phyloP scores from a whole-genome alignment of 2,888 invertebrate genomes.

The Thera britannica region DNA sequence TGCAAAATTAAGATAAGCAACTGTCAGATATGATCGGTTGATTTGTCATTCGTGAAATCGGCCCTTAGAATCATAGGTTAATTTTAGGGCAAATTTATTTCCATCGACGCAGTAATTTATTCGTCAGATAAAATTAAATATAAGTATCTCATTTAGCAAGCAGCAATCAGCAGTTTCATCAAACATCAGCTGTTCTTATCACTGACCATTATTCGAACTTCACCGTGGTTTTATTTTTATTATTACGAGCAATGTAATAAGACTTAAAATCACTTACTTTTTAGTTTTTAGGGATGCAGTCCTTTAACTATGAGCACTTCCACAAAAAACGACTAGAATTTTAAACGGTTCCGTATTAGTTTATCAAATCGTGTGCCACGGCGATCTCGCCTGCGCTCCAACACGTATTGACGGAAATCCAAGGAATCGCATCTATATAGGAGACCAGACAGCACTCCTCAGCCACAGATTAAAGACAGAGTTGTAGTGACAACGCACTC shows the following conservation, averaged over 20 bases:
- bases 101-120: no score
- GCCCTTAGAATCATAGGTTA: no score
- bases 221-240: not conserved
- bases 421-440: conserved; percentile 48
- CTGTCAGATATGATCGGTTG: no score
- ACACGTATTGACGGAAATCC: conserved; percentile 58
- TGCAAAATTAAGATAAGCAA: no score
- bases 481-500: conserved; percentile 29
- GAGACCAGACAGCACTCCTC: conserved; percentile 40
- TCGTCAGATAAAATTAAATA: no score
- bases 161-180: no score
- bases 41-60: no score
- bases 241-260: not conserved
- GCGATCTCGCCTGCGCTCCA: conserved; percentile 59
- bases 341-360: conserved; percentile 22
- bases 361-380: conserved; percentile 53
- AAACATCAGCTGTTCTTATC: not conserved
- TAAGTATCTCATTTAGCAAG: no score
- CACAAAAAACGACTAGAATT: conserved; percentile 51
- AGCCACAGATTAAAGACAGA: conserved; percentile 41
- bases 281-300: conserved; percentile 53
- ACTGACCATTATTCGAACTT: not conserved
- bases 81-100: no score
- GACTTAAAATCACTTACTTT: conserved; percentile 53
- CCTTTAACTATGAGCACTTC: conserved; percentile 30